Percentiles rank a stretch among this genome's conserved stretches.
phyloP scores from a whole-genome alignment of 1,140 invertebrate genomes.

The Centruroides vittatus region DNA sequence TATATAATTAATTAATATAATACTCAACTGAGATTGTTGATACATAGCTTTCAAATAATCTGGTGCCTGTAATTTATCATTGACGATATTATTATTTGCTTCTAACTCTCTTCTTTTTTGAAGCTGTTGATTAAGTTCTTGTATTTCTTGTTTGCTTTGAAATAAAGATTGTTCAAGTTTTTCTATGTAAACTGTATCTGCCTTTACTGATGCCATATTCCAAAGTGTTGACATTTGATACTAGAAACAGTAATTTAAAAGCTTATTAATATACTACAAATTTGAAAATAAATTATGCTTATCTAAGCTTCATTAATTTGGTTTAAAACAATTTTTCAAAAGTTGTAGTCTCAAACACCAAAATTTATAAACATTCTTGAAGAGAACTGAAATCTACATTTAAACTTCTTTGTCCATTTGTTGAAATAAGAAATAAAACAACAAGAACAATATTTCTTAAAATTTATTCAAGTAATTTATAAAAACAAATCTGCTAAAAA shows the following conservation, averaged over 20 bases:
- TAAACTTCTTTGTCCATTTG: no score
- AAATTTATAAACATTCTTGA: no score
- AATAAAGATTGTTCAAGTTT: not conserved
- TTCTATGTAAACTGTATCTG: not conserved
- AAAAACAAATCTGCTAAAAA: no score
- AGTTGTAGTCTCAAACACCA: no score
- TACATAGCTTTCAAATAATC: constrained; percentile 2
- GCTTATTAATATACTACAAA: not conserved
- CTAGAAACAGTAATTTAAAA: not conserved
- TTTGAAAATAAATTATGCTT: no score
- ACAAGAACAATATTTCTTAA: no score
- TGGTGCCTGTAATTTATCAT: not conserved
- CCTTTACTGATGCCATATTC: not conserved
- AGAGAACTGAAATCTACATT: no score
- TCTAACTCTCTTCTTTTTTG: not conserved
- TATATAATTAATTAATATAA: no score
- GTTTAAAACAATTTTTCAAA: no score
- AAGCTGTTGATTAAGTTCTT: not conserved
- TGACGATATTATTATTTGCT: not conserved
- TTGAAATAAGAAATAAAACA: no score
- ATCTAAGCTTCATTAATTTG: no score
- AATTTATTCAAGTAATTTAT: no score
- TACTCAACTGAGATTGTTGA: constrained; percentile 5
- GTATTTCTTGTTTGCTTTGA: not conserved
- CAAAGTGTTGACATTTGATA: constrained; percentile 1